phyloP scores from a whole-genome alignment of 1,140 invertebrate genomes.

The Drosophila santomea region DNA sequence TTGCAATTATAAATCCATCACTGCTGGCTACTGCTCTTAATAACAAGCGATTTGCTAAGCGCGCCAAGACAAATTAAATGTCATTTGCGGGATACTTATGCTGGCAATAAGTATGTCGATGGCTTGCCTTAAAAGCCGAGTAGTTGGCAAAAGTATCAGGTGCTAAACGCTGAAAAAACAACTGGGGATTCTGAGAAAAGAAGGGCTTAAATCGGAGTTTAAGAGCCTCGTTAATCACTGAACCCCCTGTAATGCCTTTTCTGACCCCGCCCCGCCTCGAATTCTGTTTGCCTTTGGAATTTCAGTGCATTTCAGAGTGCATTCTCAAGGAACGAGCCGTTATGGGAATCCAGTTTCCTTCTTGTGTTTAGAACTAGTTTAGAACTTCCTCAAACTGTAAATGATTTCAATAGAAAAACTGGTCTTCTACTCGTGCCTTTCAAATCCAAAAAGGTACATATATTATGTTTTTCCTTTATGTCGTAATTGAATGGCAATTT shows the following conservation, averaged over 20 bases:
- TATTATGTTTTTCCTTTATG: no score
- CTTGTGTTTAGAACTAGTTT: slow-evolving; percentile 32
- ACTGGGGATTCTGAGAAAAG: slow-evolving; percentile 3
- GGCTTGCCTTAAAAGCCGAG: slow-evolving; percentile 17
- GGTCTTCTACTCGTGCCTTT: neutral
- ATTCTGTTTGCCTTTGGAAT: slow-evolving; percentile 52
- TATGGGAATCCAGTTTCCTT: slow-evolving; percentile 49
- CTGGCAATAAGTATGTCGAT: slow-evolving; percentile 43
- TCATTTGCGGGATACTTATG: slow-evolving; percentile 49
- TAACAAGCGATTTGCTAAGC: slow-evolving; percentile 40
- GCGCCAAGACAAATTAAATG: slow-evolving; percentile 75
- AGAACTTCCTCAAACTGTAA: slow-evolving; percentile 27
- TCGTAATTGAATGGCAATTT: neutral
- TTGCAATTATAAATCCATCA: slow-evolving; percentile 74
- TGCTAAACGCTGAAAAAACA: slow-evolving; percentile 24
- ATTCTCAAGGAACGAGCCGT: slow-evolving; percentile 25
- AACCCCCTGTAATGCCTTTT: slow-evolving; percentile 42
- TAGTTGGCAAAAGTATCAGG: slow-evolving; percentile 24
- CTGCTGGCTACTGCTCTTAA: slow-evolving; percentile 15
- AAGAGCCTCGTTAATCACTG: slow-evolving; percentile 43
- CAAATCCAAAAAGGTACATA: no score
- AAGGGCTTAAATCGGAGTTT: slow-evolving; percentile 17
- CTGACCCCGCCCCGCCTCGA: slow-evolving; percentile 58
- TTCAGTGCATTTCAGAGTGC: slow-evolving; percentile 30
- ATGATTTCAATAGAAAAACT: slow-evolving; percentile 17